Conservation (phyloP, 2,888 invertebrate species). For the Drosophila kuntzei region DNA sequence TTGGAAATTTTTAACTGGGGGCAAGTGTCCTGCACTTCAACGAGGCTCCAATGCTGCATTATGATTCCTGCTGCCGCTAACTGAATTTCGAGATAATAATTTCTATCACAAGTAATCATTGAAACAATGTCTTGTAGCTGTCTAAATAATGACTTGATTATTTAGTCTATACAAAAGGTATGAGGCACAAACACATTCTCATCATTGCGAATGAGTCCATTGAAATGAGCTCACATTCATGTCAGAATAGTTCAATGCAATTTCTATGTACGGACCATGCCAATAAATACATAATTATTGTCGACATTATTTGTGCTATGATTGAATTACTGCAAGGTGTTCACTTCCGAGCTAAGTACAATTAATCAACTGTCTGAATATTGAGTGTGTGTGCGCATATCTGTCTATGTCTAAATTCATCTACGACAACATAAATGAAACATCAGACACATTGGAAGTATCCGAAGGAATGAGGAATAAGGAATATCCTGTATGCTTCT, state of each 20-base stretch:
- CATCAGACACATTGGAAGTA: neutral
- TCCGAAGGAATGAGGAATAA: neutral
- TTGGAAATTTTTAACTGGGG: neutral
- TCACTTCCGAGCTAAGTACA: neutral
- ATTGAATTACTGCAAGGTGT: slow-evolving; percentile 24
- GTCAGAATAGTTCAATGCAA: slow-evolving; percentile 11
- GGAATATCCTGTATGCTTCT: neutral
- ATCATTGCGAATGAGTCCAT: neutral
- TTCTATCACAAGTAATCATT: neutral
- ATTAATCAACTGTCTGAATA: slow-evolving; percentile 15
- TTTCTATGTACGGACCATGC: neutral
- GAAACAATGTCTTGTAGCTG: slow-evolving; percentile 4
- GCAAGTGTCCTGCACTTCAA: neutral
- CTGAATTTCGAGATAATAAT: neutral
- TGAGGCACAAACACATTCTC: slow-evolving; percentile 1
- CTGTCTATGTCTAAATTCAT: neutral
- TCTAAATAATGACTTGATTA: slow-evolving; percentile 4
- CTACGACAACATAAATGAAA: neutral
- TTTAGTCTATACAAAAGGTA: slow-evolving; percentile 1
- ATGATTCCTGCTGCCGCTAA: neutral
- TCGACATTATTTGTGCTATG: slow-evolving; percentile 8
- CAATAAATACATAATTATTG: slow-evolving; percentile 22
- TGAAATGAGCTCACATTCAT: neutral
- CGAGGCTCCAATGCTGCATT: neutral
- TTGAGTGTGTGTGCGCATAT: neutral